Conservation (phyloP, 2,113 vertebrate species). For the Lynx canadensis region DNA sequence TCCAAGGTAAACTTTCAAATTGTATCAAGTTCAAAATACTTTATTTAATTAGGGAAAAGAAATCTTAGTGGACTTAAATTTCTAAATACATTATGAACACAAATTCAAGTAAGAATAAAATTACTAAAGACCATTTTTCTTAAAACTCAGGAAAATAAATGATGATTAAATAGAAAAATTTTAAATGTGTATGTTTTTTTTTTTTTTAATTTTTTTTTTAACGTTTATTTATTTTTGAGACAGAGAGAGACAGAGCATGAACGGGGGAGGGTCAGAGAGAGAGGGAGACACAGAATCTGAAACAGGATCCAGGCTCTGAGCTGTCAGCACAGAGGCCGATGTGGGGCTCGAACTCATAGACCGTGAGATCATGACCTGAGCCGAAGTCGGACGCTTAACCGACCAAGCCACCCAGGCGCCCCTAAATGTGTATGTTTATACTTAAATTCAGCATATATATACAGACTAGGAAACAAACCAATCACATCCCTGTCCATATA, state of each 20-base stretch:
- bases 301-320: no score
- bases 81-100: background rate
- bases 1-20: background rate
- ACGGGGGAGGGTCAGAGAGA: no score
- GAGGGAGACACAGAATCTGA: no score
- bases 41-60: background rate
- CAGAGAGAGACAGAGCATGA: no score
- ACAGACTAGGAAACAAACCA: background rate
- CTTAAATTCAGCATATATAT: background rate
- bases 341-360: no score
- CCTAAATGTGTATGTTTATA: background rate
- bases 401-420: no score
- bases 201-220: no score
- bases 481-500: background rate
- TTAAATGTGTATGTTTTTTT: background rate
- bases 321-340: no score
- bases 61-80: background rate
- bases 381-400: no score
- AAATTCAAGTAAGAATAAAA: background rate
- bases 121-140: background rate
- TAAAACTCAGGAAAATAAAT: background rate
- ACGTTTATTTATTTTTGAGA: no score
- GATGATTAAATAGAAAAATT: background rate
- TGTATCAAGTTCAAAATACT: slow-evolving; percentile 12
- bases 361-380: no score